Conservation (phyloP, 2,113 vertebrate genomes). For the Benitochromis conjunctus region DNA sequence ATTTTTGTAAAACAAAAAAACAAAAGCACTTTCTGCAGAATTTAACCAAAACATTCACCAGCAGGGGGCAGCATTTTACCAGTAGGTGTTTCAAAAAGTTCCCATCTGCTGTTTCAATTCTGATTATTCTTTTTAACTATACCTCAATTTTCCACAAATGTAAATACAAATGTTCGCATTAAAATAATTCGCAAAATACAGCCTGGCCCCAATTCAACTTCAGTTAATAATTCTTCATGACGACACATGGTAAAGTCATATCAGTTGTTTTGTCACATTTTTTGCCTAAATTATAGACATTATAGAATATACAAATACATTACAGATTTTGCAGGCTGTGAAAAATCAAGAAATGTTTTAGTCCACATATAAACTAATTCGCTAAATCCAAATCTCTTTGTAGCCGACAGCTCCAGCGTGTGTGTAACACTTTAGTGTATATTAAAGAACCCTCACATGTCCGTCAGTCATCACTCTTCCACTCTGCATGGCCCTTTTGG, state of each 20-base stretch:
- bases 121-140: not conserved
- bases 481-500: not conserved
- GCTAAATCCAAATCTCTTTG: not conserved
- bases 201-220: not conserved
- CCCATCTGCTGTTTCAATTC: not conserved
- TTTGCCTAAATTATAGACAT: not conserved
- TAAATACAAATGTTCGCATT: not conserved
- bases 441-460: not conserved
- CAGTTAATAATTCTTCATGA: not conserved
- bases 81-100: not conserved
- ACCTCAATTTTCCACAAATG: not conserved
- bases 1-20: not conserved
- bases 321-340: not conserved
- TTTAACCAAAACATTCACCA: rapidly evolving
- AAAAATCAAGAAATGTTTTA: not conserved
- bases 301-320: not conserved
- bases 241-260: rapidly evolving
- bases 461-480: rapidly evolving
- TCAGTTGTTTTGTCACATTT: not conserved
- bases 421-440: not conserved
- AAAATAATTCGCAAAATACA: not conserved
- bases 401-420: not conserved
- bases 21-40: not conserved
- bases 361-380: not conserved
- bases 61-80: not conserved